Conservation (phyloP, 2,113 vertebrate genomes). For the Microcebus ravelobensis region DNA sequence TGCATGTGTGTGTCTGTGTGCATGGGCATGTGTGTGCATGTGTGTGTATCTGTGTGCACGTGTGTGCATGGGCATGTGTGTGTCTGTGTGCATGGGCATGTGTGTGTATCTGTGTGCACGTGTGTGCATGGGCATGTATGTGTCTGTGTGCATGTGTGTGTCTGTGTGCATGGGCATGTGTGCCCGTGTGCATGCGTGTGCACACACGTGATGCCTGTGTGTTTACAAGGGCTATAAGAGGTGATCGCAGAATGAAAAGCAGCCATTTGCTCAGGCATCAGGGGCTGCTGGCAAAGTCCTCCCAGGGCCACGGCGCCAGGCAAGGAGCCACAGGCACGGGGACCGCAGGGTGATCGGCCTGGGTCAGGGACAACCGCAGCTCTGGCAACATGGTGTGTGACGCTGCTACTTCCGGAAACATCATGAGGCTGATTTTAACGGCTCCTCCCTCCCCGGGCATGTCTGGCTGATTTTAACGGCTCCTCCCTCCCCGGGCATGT, state of each 20-base stretch:
- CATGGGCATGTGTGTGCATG: background rate
- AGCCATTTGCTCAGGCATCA: background rate
- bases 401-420: fast-evolving
- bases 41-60: too few relatives aligned
- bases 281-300: too few relatives aligned
- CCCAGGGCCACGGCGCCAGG: background rate
- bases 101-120: too few relatives aligned
- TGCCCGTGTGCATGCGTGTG: background rate
- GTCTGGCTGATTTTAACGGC: background rate
- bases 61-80: fast-evolving
- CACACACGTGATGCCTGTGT: background rate
- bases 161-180: fast-evolving
- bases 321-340: background rate
- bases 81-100: too few relatives aligned
- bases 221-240: background rate
- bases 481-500: fast-evolving
- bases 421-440: fast-evolving
- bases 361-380: background rate
- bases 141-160: fast-evolving
- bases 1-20: fast-evolving
- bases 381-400: fast-evolving
- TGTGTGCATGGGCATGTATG: fast-evolving
- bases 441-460: fast-evolving
- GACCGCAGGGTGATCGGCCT: fast-evolving
- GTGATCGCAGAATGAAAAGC: background rate